These are phyloP conservation scores for Zoanthus sociatus DNA, from an alignment of 92 coral and sea anemone genomes.

Conservation along the genomic window DNA sequence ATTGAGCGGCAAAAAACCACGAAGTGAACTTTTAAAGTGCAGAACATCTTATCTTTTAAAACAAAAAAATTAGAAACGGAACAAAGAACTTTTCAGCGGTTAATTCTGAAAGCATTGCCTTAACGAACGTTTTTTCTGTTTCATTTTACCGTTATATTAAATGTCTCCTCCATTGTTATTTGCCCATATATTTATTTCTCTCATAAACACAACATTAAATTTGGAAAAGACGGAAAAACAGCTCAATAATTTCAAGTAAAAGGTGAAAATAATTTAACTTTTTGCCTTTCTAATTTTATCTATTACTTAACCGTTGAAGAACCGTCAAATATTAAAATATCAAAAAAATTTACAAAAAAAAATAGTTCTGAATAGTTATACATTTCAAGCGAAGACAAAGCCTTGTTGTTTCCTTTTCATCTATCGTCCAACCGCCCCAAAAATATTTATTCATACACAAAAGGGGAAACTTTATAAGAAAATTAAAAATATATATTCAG, in stretches of 20 bases:
- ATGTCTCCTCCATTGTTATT: too few species aligned
- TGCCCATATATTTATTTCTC: too few species aligned
- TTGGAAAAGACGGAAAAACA: too few species aligned
- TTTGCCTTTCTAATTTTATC: neutral
- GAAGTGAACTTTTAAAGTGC: slow-evolving; percentile 9
- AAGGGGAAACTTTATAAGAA: too few species aligned
- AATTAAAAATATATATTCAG: too few species aligned
- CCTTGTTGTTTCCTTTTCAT: too few species aligned
- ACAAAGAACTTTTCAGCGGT: neutral
- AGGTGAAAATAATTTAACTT: neutral
- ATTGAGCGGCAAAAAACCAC: slow-evolving; percentile 30
- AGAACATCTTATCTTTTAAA: neutral
- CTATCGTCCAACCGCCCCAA: too few species aligned
- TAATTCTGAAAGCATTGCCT: neutral
- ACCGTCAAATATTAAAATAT: neutral
- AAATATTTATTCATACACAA: too few species aligned
- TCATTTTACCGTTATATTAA: neutral
- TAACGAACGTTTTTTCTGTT: neutral
- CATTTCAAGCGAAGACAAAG: too few species aligned
- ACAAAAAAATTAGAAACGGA: neutral
- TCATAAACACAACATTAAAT: too few species aligned
- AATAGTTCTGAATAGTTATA: too few species aligned
- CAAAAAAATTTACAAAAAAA: too few species aligned
- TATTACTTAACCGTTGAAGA: neutral
- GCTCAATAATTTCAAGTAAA: neutral